These are phyloP conservation scores for Gambusia affinis DNA, from an alignment of 2,113 vertebrate genomes.

Conservation along the genomic window DNA sequence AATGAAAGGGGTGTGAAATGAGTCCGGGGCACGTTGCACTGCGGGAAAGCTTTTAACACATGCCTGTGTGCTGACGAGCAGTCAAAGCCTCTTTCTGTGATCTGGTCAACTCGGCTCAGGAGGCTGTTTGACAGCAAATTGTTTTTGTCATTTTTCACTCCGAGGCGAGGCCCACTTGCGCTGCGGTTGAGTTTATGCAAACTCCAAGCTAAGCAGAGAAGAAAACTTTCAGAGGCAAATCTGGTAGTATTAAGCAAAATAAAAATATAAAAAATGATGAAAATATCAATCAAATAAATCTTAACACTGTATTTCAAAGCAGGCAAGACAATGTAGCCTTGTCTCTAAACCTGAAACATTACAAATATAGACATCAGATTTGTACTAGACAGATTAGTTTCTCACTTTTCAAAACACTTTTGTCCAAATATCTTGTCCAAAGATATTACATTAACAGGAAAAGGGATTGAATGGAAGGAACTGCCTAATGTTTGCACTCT, in stretches of 20 bases:
- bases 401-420: background rate
- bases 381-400: background rate
- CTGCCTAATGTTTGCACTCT: background rate
- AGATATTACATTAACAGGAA: background rate
- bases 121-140: conserved; percentile 45
- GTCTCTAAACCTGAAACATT: background rate
- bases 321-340: no score
- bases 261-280: background rate
- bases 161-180: conserved; percentile 12
- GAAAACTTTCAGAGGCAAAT: background rate
- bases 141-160: conserved; percentile 19
- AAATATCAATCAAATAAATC: background rate
- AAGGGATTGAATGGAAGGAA: background rate
- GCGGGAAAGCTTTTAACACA: conserved; percentile 64
- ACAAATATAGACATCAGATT: background rate
- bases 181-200: background rate
- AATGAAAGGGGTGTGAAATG: conserved; percentile 68
- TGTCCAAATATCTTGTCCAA: background rate
- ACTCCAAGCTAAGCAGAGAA: background rate
- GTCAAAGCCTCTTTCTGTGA: conserved; percentile 50
- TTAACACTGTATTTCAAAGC: background rate
- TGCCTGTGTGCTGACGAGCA: conserved; percentile 36
- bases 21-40: conserved; percentile 49
- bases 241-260: background rate
- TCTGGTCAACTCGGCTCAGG: conserved; percentile 8